Percentiles rank a stretch among this genome's conserved stretches.
phyloP scores from a whole-genome alignment of 2,797 vertebrate genomes.

The Hoplostethus mediterraneus region DNA sequence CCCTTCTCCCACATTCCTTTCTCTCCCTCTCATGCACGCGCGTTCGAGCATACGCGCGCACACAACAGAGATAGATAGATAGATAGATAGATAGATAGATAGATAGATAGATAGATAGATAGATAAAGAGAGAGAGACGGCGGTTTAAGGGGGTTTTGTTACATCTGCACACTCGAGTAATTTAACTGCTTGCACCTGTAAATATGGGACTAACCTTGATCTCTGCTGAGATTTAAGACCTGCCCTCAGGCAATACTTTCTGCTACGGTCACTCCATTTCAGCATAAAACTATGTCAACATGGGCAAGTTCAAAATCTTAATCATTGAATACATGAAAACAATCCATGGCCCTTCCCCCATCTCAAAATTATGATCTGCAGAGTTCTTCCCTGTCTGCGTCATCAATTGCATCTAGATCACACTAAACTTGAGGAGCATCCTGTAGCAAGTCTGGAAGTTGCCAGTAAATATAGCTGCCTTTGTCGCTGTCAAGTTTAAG shows the following conservation, averaged over 20 bases:
- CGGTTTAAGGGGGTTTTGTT: conserved; percentile 14
- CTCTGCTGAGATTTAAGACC: background rate
- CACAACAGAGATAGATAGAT: background rate
- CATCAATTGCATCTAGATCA: conserved; percentile 40
- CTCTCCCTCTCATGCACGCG: conserved; percentile 28
- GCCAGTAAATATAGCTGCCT: background rate
- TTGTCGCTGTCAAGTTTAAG: background rate
- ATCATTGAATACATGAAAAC: conserved; percentile 37
- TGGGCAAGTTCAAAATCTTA: conserved; percentile 18
- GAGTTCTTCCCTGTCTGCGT: conserved; percentile 14
- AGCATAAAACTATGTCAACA: conserved; percentile 11
- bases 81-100: too few species aligned
- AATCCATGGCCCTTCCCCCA: background rate
- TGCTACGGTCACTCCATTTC: background rate
- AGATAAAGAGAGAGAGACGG: background rate
- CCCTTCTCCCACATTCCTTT: conserved; percentile 64
- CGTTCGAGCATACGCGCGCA: conserved; percentile 16
- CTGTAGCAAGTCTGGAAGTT: too few species aligned
- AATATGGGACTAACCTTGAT: background rate
- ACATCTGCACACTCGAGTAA: conserved; percentile 8
- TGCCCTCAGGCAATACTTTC: background rate
- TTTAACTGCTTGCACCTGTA: conserved; percentile 1
- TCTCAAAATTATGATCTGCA: conserved; percentile 42
- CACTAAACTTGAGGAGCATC: background rate
- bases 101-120: background rate